phyloP scores from a whole-genome alignment of 2,113 vertebrate species.

The Platycercus adscitus region DNA sequence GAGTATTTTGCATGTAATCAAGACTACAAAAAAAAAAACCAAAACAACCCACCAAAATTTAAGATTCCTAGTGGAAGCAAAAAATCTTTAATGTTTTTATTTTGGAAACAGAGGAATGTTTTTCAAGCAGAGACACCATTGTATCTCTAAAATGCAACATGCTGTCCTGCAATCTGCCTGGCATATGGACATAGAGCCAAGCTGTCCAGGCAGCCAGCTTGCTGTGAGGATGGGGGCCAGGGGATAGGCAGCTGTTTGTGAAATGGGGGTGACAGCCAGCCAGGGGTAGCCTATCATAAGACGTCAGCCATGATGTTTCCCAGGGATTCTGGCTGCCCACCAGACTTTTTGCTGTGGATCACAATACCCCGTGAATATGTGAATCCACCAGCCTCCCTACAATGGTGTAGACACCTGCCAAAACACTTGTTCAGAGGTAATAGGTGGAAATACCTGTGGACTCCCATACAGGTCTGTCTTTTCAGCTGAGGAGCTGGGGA shows the following conservation, averaged over 20 bases:
- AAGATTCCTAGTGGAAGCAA: background rate
- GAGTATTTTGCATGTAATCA: background rate
- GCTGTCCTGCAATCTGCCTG: background rate
- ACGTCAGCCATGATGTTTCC: background rate
- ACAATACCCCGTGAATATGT: background rate
- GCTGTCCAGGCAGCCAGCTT: background rate
- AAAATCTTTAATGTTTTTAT: background rate
- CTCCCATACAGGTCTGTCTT: background rate
- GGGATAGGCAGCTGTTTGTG: background rate
- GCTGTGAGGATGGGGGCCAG: background rate
- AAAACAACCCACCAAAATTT: background rate
- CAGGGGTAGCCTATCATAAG: background rate
- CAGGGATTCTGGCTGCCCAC: background rate
- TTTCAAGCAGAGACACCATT: background rate
- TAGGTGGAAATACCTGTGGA: background rate
- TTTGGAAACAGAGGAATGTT: background rate
- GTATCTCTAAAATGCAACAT: background rate
- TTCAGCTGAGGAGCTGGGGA: background rate
- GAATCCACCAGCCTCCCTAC: background rate
- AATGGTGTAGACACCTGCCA: background rate
- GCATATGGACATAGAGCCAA: background rate
- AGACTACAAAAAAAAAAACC: background rate
- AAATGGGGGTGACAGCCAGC: background rate
- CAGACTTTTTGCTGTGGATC: background rate
- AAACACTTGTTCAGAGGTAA: background rate